These are phyloP conservation scores for Ciconia maguari DNA, from an alignment of 2,113 vertebrate species.

Conservation along the genomic window DNA sequence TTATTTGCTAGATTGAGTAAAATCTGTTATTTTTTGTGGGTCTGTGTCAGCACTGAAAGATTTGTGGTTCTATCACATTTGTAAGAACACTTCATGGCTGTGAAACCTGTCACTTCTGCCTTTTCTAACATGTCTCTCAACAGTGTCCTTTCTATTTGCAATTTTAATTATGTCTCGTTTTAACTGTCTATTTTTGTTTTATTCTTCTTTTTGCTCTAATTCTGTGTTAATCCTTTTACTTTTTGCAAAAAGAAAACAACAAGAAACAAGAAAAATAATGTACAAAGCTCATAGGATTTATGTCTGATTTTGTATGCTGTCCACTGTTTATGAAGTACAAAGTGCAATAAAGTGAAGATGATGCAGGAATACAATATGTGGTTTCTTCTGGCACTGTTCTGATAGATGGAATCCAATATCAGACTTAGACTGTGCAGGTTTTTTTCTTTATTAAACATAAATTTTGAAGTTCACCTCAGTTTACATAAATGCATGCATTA, in stretches of 20 bases:
- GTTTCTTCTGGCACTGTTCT: not conserved
- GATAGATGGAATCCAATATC: not conserved
- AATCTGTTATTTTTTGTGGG: not conserved
- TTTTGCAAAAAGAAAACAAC: not conserved
- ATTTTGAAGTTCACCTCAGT: not conserved
- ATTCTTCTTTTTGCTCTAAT: not conserved
- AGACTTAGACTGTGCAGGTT: not conserved
- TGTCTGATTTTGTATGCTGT: not conserved
- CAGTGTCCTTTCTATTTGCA: not conserved
- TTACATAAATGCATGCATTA: not conserved
- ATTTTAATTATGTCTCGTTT: not conserved
- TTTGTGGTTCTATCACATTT: not conserved
- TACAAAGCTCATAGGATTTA: not conserved
- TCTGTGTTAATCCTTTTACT: not conserved
- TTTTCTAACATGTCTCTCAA: not conserved
- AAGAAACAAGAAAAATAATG: not conserved
- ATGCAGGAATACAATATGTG: not conserved
- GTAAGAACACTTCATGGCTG: not conserved
- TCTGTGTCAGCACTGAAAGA: not conserved
- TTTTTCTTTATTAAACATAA: not conserved
- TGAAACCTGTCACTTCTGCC: not conserved
- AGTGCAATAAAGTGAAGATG: not conserved
- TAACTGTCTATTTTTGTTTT: not conserved
- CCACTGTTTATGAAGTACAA: not conserved
- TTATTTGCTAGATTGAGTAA: not conserved